Conservation (phyloP, 2,888 invertebrate genomes). For the Sympetrum striolatum region DNA sequence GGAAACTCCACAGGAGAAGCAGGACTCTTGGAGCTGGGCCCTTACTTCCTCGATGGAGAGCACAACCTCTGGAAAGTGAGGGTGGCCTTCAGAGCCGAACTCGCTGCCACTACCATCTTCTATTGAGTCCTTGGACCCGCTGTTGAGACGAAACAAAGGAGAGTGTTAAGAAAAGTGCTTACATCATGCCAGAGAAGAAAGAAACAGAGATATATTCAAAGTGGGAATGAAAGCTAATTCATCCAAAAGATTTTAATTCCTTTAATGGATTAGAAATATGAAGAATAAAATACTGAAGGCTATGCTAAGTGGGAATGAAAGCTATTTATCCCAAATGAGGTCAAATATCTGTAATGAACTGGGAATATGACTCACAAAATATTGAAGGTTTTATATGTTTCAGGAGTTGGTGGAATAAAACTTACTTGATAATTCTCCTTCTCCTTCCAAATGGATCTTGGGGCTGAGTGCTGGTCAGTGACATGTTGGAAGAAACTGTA, state of each 20-base stretch:
- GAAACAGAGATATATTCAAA: not conserved
- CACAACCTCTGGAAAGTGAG: conserved; percentile 51
- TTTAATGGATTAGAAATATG: too few relatives aligned
- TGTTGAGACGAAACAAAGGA: conserved; percentile 45
- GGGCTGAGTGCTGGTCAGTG: conserved; percentile 49
- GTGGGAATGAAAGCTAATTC: too few relatives aligned
- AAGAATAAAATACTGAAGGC: too few relatives aligned
- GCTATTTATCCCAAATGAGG: too few relatives aligned
- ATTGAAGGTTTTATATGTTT: too few relatives aligned
- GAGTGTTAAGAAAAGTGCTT: not conserved
- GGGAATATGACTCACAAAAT: too few relatives aligned
- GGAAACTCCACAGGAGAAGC: conserved; percentile 74
- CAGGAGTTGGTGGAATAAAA: not conserved
- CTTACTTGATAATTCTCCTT: conserved; percentile 26
- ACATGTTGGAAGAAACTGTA: conserved; percentile 50
- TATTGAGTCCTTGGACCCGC: conserved; percentile 52
- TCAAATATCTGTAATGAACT: too few relatives aligned
- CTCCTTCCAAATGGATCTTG: conserved; percentile 45
- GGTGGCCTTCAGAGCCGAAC: conserved; percentile 47
- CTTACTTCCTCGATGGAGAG: conserved; percentile 75
- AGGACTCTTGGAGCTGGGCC: conserved; percentile 65
- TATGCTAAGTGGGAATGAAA: too few relatives aligned
- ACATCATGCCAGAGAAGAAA: not conserved
- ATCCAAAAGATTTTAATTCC: too few relatives aligned
- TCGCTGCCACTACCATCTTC: conserved; percentile 51